phyloP scores from a whole-genome alignment of 35 echinoderm and acorn worm species.

The Apostichopus californicus region DNA sequence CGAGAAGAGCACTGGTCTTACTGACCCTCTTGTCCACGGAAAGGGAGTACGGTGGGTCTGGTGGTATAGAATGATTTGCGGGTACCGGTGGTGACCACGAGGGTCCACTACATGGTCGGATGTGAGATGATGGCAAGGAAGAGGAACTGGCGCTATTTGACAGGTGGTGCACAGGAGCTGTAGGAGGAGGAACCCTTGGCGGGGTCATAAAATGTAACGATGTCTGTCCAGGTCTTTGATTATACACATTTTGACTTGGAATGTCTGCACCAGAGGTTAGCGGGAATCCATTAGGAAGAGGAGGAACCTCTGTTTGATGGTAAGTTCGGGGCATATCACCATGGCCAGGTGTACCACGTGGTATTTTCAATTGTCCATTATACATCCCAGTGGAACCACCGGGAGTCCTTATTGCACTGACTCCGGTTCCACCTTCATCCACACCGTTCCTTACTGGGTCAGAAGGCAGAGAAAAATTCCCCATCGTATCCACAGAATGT shows the following conservation, averaged over 20 bases:
- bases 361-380: not conserved
- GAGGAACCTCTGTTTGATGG: not conserved
- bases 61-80: not conserved
- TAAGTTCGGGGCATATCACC: not conserved
- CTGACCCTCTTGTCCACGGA: constrained; percentile 63
- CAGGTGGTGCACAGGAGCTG: not conserved
- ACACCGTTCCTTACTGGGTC: not conserved
- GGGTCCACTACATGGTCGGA: not conserved
- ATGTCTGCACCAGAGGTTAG: not conserved
- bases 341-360: not conserved
- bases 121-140: constrained; percentile 28
- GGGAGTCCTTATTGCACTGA: not conserved
- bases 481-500: not conserved
- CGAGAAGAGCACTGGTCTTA: constrained; percentile 72
- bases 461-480: not conserved
- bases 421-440: not conserved
- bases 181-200: not conserved
- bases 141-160: constrained; percentile 26
- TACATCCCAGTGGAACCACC: not conserved
- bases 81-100: not conserved
- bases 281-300: not conserved
- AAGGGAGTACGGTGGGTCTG: constrained; percentile 63
- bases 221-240: not conserved
- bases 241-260: not conserved
- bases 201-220: not conserved